phyloP scores from a whole-genome alignment of 2,113 vertebrate genomes.

The Corythoichthys intestinalis region DNA sequence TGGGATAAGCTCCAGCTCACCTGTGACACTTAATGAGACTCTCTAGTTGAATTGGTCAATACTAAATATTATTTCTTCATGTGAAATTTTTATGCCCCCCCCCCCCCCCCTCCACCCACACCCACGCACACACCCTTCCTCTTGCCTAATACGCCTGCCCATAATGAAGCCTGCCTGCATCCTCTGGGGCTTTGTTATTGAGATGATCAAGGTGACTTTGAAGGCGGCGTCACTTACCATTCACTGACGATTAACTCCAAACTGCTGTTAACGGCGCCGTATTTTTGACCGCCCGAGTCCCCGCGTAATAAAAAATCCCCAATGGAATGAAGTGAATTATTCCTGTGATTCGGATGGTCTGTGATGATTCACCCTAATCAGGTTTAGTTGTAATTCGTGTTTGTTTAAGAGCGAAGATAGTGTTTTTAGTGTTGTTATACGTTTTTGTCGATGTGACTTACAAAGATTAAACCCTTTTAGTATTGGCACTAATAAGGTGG shows the following conservation, averaged over 20 bases:
- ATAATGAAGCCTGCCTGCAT: neutral
- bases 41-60: neutral
- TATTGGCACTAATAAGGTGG: neutral
- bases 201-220: slow-evolving; percentile 61
- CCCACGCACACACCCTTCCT: neutral
- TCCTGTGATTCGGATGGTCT: neutral
- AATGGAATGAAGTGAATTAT: neutral
- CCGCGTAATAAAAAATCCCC: neutral
- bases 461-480: neutral
- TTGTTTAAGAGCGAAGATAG: neutral
- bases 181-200: slow-evolving; percentile 25
- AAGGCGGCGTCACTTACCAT: slow-evolving; percentile 22
- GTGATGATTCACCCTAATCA: neutral
- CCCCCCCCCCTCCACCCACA: too few species aligned
- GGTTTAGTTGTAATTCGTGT: neutral
- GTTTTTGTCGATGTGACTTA: neutral
- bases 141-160: slow-evolving; percentile 10
- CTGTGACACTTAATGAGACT: neutral
- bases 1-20: neutral
- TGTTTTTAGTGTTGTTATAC: neutral
- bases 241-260: slow-evolving; percentile 19
- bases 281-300: slow-evolving; percentile 23
- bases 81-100: neutral
- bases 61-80: neutral
- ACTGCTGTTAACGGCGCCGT: slow-evolving; percentile 25